Evolutionary conservation across 2,113 vertebrate species (phyloP), one percentile per base, ranked within the genome.

Genomic region (Lethenteron reissneri): DNA sequence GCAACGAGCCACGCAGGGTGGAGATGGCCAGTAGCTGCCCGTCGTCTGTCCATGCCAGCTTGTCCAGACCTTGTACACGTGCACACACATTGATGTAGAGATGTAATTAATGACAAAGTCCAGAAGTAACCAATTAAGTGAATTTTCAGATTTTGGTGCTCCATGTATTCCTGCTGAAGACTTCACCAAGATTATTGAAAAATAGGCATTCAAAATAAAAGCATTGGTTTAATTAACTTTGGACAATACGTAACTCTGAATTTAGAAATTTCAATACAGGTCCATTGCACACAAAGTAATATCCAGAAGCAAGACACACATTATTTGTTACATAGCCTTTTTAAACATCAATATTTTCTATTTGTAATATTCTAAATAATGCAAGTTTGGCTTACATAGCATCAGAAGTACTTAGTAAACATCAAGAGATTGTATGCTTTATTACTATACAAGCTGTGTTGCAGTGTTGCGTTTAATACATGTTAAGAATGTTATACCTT

Each of bases 11-110:
- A 75, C 78, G 84, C 74, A 84, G 85, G 56, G 88, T 92, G 71
- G 92, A 96, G 58, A 96, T 75, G 1, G 90, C 91, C 78, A 99
- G 77, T 74, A 99, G 76, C 76, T 96, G 92, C 2, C 94, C 94
- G 21, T 99, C 94, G 64, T 97, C 94, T 68, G 92, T 95, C 94
- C 94, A 99, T 75, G 82, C 85, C 73, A 99, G 78, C 69, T 87
- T 83, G 78, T 88, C 87, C 76, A 90, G 78, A 75, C 94, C 94
- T 99, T 41, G 4, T 41, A 41, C 41, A 41, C 6, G 41, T 5
- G 41, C 41, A 41, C 41, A 41, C 41, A 41, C 41, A 41, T 41
- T 41, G 41, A 41, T 41, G 41, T 41, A 41, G 41, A 41, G 41
- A 41, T 41, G 7, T 41, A 7, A 41, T 41, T 41, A 41, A 41